Evolutionary conservation across 2,113 vertebrate genomes (phyloP).

Genomic region (Pedetes capensis): DNA sequence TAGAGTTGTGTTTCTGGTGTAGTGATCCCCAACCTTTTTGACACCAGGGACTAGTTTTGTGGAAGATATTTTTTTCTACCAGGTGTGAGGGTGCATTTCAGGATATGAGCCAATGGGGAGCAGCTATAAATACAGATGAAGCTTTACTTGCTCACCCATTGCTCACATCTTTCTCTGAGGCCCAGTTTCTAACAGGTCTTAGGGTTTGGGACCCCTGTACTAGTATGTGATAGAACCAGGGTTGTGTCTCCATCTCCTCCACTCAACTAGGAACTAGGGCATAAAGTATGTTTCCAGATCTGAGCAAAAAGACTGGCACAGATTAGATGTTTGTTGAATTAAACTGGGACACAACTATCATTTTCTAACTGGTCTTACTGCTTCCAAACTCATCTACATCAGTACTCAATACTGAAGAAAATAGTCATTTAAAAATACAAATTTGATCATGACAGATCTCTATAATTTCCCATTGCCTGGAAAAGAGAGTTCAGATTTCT

Average conservation of each 20-base stretch:
- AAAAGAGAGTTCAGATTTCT: not conserved
- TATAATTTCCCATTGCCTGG: not conserved
- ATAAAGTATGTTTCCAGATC: not conserved
- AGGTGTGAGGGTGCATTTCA: no score
- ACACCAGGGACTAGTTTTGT: no score
- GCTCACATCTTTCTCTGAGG: no score
- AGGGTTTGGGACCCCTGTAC: no score
- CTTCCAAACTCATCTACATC: not conserved
- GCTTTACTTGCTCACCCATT: no score
- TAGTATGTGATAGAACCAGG: not conserved
- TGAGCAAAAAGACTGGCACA: not conserved
- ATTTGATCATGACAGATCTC: not conserved
- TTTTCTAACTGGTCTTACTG: not conserved
- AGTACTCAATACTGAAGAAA: not conserved
- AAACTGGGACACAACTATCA: not conserved
- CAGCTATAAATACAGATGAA: no score
- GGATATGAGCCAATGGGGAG: no score
- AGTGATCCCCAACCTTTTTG: no score
- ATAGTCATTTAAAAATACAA: not conserved
- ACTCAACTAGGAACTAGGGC: not conserved
- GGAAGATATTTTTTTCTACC: no score
- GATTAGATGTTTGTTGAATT: not conserved
- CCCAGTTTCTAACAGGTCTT: no score
- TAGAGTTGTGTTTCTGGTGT: not conserved
- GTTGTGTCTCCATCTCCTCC: not conserved